Percentiles rank a stretch among this genome's conserved stretches.
phyloP scores from a whole-genome alignment of 2,797 vertebrate genomes.

The Darevskia mixta region DNA sequence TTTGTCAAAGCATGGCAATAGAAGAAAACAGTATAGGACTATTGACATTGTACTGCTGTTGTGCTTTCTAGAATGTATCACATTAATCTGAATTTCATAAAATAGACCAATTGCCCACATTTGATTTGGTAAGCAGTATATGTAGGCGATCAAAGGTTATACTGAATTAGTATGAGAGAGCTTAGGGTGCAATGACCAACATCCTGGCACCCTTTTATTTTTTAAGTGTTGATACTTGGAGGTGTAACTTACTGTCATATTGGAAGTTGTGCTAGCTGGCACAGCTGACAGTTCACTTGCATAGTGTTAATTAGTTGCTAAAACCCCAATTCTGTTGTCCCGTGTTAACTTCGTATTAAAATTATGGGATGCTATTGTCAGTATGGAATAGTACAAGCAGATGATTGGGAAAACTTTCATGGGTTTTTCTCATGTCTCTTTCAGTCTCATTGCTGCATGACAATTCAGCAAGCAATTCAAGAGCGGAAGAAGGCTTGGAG shows the following conservation, averaged over 20 bases:
- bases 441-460: slow-evolving; percentile 78
- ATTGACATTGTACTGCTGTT: background rate
- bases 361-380: background rate
- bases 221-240: background rate
- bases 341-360: background rate
- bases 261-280: background rate
- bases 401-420: slow-evolving; percentile 17
- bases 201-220: background rate
- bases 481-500: slow-evolving; percentile 65
- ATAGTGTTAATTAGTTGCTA: background rate
- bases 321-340: background rate
- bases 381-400: background rate
- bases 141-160: background rate
- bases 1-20: no score
- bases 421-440: slow-evolving; percentile 44
- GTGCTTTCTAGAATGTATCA: slow-evolving; percentile 4
- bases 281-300: background rate
- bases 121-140: background rate
- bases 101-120: background rate
- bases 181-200: slow-evolving; percentile 1
- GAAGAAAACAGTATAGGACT: background rate
- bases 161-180: background rate
- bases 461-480: slow-evolving; percentile 56
- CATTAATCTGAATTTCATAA: background rate
- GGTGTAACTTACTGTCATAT: background rate